phyloP scores from a whole-genome alignment of 2,113 vertebrate species.

The Ceyx melanurus region DNA sequence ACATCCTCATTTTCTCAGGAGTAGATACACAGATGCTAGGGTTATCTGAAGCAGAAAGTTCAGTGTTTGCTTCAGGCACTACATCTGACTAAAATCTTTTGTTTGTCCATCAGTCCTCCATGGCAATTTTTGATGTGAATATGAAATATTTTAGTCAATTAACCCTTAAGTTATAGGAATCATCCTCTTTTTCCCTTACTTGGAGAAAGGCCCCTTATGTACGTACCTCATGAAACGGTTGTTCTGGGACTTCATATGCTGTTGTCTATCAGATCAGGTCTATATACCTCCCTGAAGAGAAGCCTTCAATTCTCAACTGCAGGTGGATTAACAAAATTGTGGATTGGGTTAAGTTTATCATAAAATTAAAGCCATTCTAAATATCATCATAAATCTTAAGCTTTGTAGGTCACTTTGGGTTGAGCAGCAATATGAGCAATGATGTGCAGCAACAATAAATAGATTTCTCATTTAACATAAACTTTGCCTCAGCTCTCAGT shows the following conservation, averaged over 20 bases:
- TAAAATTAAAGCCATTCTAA: background rate
- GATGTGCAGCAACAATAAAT: background rate
- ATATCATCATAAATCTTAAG: background rate
- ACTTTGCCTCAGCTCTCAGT: background rate
- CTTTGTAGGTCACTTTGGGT: background rate
- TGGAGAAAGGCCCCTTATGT: background rate
- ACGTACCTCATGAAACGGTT: background rate
- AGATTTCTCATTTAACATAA: background rate
- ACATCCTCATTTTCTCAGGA: conserved; percentile 15
- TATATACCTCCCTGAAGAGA: background rate
- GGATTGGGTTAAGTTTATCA: background rate
- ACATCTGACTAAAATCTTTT: conserved; percentile 59
- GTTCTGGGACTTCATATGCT: background rate
- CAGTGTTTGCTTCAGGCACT: conserved; percentile 47
- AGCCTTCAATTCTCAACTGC: background rate
- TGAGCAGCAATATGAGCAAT: background rate
- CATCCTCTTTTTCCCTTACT: background rate
- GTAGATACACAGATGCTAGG: conserved; percentile 33
- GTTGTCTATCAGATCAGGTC: background rate
- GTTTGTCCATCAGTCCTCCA: conserved; percentile 16
- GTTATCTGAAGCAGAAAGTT: conserved; percentile 56
- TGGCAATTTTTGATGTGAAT: background rate
- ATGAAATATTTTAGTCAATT: background rate
- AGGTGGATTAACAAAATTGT: background rate
- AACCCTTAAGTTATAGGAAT: conserved; percentile 5